Percentiles rank a stretch among this genome's conserved stretches.
Conservation (phyloP, 2,888 invertebrate species). For the Heteropelma amictum region DNA sequence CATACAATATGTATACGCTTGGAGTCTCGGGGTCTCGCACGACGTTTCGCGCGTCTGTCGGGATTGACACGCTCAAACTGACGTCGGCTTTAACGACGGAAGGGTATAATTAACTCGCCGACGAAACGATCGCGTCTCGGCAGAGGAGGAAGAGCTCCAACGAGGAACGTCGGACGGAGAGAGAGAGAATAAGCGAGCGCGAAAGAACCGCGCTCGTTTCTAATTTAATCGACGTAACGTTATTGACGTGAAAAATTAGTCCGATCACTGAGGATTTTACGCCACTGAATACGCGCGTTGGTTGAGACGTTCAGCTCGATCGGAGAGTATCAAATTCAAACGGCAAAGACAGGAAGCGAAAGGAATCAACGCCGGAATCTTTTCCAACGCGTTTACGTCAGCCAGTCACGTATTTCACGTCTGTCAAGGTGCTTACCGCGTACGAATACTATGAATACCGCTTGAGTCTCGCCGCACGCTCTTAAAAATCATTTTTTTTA, state of each 20-base stretch:
- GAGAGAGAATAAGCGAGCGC: not conserved
- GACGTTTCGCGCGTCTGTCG: constrained; percentile 5
- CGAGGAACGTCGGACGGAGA: not conserved
- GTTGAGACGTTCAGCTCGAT: not conserved
- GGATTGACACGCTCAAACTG: constrained; percentile 47
- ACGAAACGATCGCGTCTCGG: not conserved
- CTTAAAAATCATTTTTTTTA: constrained; percentile 44
- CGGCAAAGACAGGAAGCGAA: not conserved
- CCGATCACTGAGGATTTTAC: no score
- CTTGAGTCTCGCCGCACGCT: no score
- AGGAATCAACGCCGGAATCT: not conserved
- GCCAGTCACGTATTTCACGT: constrained; percentile 31
- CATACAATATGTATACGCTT: not conserved
- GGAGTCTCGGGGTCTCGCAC: constrained; percentile 25
- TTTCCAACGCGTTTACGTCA: constrained; percentile 6
- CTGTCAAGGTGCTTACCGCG: no score
- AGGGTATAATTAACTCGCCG: constrained; percentile 49
- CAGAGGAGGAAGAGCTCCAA: constrained; percentile 19
- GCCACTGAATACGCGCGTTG: no score
- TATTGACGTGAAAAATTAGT: no score
- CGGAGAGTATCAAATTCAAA: not conserved
- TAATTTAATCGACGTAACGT: no score
- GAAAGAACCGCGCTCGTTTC: no score
- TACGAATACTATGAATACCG: no score
- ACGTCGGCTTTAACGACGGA: constrained; percentile 47